Conservation (phyloP, 2,888 invertebrate species). For the Belgica antarctica region DNA sequence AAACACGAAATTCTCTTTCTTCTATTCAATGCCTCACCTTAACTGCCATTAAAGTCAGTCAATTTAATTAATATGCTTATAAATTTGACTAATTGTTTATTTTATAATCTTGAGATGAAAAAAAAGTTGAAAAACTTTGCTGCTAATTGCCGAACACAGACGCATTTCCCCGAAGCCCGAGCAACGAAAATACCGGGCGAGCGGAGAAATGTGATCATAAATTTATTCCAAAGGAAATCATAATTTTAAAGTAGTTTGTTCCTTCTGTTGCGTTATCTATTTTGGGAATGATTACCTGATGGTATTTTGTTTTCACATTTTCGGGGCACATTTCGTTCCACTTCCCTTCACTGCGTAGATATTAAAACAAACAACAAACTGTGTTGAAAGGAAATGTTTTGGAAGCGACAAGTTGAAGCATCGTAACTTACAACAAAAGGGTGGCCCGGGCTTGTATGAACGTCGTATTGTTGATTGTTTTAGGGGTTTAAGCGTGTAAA, state of each 20-base stretch:
- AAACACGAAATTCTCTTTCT: slow-evolving; percentile 18
- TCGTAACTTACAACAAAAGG: too few species aligned
- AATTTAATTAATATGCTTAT: slow-evolving; percentile 42
- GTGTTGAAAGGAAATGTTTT: too few species aligned
- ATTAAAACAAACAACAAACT: too few species aligned
- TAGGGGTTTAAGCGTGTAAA: too few species aligned
- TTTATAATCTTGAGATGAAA: slow-evolving; percentile 30
- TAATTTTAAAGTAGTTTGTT: slow-evolving; percentile 42
- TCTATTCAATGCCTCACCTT: not conserved
- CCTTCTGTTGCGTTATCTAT: slow-evolving; percentile 31
- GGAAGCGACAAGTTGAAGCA: too few species aligned
- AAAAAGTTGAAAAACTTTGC: not conserved
- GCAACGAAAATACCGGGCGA: not conserved
- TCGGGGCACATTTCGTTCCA: not conserved
- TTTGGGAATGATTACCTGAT: slow-evolving; percentile 5
- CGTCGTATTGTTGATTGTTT: too few species aligned
- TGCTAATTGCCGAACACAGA: slow-evolving; percentile 3
- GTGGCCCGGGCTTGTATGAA: too few species aligned
- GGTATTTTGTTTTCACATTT: not conserved
- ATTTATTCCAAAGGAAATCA: slow-evolving; percentile 44
- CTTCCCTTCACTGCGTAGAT: not conserved
- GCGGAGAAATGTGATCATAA: slow-evolving; percentile 34
- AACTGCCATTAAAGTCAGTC: slow-evolving; percentile 39
- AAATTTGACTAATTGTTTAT: slow-evolving; percentile 44
- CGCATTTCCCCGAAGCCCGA: not conserved